Conservation (phyloP, 2,113 vertebrate genomes). For the Gasterosteus nipponicus region DNA sequence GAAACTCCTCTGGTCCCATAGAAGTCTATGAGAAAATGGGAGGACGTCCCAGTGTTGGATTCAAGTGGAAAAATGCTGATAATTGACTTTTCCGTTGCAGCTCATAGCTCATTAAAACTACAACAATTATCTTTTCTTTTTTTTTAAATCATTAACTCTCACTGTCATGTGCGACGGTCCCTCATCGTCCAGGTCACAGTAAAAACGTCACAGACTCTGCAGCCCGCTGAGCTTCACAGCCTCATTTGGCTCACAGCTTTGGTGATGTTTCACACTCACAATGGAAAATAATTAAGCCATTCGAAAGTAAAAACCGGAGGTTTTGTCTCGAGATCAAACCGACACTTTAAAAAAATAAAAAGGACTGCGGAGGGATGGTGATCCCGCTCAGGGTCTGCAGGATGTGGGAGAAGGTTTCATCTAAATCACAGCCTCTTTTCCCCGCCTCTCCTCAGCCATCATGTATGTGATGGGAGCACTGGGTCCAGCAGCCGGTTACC, state of each 20-base stretch:
- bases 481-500: conserved; percentile 95
- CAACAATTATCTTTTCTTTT: not conserved
- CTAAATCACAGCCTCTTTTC: too few species aligned
- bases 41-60: too few species aligned
- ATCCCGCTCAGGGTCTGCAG: too few species aligned
- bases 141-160: not conserved
- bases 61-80: not conserved
- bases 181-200: not conserved
- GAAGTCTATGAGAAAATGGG: not conserved
- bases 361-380: too few species aligned
- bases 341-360: too few species aligned
- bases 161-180: not conserved
- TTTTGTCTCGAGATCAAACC: too few species aligned
- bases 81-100: not conserved
- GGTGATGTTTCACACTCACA: not conserved
- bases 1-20: not conserved
- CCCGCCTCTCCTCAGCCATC: conserved; percentile 80
- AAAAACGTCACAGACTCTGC: too few species aligned
- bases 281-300: too few species aligned
- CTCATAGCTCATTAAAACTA: not conserved
- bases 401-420: too few species aligned
- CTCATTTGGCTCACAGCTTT: not conserved
- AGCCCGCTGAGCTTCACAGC: too few species aligned
- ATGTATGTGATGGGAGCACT: conserved; percentile 99
- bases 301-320: too few species aligned